These are phyloP conservation scores for Haliclona indistincta DNA, from an alignment of 37 sponge, comb jelly and placozoan genomes.

Conservation along the genomic window DNA sequence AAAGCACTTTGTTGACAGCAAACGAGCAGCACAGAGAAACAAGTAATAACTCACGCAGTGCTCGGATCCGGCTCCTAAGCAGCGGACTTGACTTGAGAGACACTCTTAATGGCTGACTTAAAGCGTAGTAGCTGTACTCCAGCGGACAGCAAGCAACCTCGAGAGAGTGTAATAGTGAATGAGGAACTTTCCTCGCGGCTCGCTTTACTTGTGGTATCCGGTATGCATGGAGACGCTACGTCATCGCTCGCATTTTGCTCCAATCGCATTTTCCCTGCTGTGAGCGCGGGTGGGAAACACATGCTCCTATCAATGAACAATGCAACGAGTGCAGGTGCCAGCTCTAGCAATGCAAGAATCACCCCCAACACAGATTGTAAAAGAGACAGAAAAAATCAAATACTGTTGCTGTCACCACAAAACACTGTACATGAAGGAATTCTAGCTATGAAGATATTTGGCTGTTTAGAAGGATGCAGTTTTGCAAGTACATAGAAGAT, in stretches of 20 bases:
- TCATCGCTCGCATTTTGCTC: conserved; percentile 21
- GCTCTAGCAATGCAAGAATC: too few relatives aligned
- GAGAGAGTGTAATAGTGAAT: background rate
- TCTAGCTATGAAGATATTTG: background rate
- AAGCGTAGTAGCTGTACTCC: background rate
- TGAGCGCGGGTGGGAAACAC: too few relatives aligned
- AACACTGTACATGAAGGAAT: background rate
- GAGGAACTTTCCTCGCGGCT: conserved; percentile 30
- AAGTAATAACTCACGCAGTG: too few relatives aligned
- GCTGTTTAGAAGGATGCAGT: background rate
- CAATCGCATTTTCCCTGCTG: too few relatives aligned
- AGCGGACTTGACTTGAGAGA: too few relatives aligned
- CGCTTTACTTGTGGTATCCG: conserved; percentile 67
- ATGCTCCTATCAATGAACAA: too few relatives aligned
- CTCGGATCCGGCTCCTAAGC: too few relatives aligned
- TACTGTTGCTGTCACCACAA: background rate
- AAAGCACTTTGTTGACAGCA: too few relatives aligned
- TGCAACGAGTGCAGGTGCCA: too few relatives aligned
- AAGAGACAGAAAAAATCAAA: too few relatives aligned
- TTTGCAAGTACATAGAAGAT: background rate
- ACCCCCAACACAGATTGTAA: too few relatives aligned
- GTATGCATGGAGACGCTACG: conserved; percentile 79
- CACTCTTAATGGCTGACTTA: too few relatives aligned
- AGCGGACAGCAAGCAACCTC: background rate
- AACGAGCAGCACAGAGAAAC: background rate